phyloP scores from a whole-genome alignment of 2,113 vertebrate genomes.

The Micromys minutus region DNA sequence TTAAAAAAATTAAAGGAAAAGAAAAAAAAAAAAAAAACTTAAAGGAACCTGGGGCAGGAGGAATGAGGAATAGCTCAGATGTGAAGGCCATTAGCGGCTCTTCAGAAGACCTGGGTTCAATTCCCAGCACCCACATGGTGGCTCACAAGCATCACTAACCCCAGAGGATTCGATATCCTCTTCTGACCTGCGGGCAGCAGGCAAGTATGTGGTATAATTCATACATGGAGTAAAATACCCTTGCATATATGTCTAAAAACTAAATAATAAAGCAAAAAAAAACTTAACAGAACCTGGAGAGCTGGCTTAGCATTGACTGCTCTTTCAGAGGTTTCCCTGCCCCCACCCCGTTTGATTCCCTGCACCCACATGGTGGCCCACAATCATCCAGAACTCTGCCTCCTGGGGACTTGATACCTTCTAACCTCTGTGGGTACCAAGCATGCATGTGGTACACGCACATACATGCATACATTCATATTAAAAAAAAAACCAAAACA shows the following conservation, averaged over 20 bases:
- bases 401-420: neutral
- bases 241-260: neutral
- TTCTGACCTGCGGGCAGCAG: neutral
- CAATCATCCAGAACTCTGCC: neutral
- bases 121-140: neutral
- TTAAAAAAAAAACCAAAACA: neutral
- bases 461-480: neutral
- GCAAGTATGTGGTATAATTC: neutral
- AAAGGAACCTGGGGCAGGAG: neutral
- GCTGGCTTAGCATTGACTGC: no score
- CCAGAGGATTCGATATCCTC: neutral
- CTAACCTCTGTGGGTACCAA: neutral
- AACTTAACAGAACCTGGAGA: no score
- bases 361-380: no score
- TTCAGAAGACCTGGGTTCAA: neutral
- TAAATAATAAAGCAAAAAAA: no score
- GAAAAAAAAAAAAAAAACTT: no score
- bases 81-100: neutral
- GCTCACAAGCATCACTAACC: neutral
- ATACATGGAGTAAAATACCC: neutral
- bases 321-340: no score
- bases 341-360: no score
- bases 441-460: neutral
- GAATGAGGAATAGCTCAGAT: neutral
- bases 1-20: no score